These are phyloP conservation scores for Epiperipatus broadwayi DNA, from an alignment of 2,888 invertebrate genomes.

Conservation along the genomic window DNA sequence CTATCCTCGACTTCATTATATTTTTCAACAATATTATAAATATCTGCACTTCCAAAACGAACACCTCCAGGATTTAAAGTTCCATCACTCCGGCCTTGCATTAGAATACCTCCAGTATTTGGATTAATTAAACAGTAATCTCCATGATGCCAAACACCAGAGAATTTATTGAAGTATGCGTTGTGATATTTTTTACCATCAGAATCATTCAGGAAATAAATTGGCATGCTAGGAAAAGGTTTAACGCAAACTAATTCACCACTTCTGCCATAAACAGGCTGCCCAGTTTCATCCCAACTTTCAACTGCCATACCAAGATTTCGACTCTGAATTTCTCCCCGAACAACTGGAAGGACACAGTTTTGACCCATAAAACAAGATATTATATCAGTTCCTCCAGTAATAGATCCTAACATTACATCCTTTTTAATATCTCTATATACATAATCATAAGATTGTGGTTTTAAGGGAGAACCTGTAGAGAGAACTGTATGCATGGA, in stretches of 20 bases:
- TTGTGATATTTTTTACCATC: constrained; percentile 31
- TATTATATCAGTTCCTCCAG: constrained; percentile 39
- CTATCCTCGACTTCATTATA: constrained; percentile 35
- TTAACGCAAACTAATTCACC: constrained; percentile 37
- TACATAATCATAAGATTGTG: constrained; percentile 35
- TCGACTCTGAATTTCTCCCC: constrained; percentile 37
- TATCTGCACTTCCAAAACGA: constrained; percentile 39
- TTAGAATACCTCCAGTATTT: constrained; percentile 35
- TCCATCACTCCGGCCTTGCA: constrained; percentile 38
- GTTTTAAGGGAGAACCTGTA: constrained; percentile 35
- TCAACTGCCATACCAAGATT: constrained; percentile 35
- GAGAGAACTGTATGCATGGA: constrained; percentile 33
- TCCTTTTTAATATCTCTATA: constrained; percentile 34
- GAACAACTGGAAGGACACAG: constrained; percentile 33
- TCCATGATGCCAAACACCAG: constrained; percentile 38
- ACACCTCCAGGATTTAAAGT: constrained; percentile 39
- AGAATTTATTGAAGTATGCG: constrained; percentile 32
- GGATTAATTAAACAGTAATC: constrained; percentile 34
- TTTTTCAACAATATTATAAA: constrained; percentile 36
- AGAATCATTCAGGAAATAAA: constrained; percentile 34
- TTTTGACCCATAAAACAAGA: constrained; percentile 38
- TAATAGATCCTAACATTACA: constrained; percentile 32
- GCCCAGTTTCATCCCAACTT: constrained; percentile 32
- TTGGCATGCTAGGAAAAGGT: constrained; percentile 39
- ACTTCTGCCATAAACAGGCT: constrained; percentile 29